phyloP scores from a whole-genome alignment of 2,797 vertebrate species.

The Aeoliscus strigatus region DNA sequence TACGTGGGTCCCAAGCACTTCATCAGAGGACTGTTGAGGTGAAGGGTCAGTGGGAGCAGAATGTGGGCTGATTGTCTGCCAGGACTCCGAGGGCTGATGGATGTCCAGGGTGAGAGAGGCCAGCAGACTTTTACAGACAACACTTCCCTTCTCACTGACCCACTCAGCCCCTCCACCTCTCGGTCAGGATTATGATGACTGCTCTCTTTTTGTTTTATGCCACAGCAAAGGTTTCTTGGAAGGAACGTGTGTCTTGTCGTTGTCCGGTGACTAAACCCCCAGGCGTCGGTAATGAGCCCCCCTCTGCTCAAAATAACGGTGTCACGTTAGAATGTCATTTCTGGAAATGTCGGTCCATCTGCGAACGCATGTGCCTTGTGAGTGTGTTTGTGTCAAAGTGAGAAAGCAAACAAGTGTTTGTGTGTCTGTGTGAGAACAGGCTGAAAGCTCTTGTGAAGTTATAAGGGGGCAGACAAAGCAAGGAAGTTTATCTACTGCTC shows the following conservation, averaged over 20 bases:
- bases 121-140: constrained; percentile 56
- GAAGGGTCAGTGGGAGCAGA: constrained; percentile 44
- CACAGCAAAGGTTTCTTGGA: constrained; percentile 13
- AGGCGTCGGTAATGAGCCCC: too few species aligned
- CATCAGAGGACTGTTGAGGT: constrained; percentile 38
- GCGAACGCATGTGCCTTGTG: constrained; percentile 35
- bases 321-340: background rate
- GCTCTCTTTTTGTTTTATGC: constrained; percentile 20
- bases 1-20: constrained; percentile 29
- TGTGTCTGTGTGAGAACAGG: constrained; percentile 70
- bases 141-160: constrained; percentile 68
- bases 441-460: constrained; percentile 73
- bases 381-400: constrained; percentile 60
- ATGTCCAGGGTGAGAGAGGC: constrained; percentile 52
- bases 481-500: constrained; percentile 78
- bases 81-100: constrained; percentile 53
- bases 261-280: too few species aligned
- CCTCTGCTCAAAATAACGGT: background rate
- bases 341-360: constrained; percentile 8
- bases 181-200: constrained; percentile 47
- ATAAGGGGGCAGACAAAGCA: constrained; percentile 73
- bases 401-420: constrained; percentile 67
- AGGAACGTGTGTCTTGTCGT: background rate
- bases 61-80: constrained; percentile 51
- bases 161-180: constrained; percentile 21